Conservation (phyloP, 92 coral and sea anemone genomes). For the Palythoa caribaeorum region DNA sequence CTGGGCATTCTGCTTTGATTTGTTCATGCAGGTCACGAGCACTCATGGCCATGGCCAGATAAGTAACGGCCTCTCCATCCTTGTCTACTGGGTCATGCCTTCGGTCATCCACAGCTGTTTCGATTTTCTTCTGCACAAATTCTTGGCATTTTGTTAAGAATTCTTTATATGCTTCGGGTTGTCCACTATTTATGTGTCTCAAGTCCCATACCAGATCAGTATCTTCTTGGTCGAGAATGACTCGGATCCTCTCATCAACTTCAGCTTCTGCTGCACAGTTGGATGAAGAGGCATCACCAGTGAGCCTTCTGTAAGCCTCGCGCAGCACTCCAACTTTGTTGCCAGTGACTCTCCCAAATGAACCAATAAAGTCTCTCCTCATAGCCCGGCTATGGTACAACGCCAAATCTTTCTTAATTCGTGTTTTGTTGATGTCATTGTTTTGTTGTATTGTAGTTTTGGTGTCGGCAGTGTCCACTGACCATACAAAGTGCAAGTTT, state of each 20-base stretch:
- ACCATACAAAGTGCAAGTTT: constrained; percentile 60
- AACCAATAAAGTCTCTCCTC: constrained; percentile 52
- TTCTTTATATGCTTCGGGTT: neutral
- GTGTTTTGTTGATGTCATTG: constrained; percentile 43
- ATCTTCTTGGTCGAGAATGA: neutral
- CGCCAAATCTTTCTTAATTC: constrained; percentile 47
- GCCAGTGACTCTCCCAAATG: constrained; percentile 48
- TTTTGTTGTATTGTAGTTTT: constrained; percentile 42
- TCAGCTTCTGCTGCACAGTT: constrained; percentile 17
- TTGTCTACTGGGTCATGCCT: too few species aligned
- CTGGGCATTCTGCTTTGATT: constrained; percentile 44
- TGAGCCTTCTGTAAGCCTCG: constrained; percentile 44
- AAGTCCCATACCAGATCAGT: neutral
- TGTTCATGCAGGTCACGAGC: constrained; percentile 32
- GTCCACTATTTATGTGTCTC: neutral
- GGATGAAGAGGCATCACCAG: constrained; percentile 29
- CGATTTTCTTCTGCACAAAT: neutral
- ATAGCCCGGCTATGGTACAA: constrained; percentile 50
- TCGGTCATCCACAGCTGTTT: neutral
- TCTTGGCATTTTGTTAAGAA: neutral
- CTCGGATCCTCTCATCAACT: neutral
- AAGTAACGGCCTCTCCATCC: too few species aligned
- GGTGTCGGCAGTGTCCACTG: constrained; percentile 45
- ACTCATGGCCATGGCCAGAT: constrained; percentile 5
- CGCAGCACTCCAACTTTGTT: constrained; percentile 37